Evolutionary conservation across 2,888 invertebrate species (phyloP).

Genomic region (Cataglyphis livida): DNA sequence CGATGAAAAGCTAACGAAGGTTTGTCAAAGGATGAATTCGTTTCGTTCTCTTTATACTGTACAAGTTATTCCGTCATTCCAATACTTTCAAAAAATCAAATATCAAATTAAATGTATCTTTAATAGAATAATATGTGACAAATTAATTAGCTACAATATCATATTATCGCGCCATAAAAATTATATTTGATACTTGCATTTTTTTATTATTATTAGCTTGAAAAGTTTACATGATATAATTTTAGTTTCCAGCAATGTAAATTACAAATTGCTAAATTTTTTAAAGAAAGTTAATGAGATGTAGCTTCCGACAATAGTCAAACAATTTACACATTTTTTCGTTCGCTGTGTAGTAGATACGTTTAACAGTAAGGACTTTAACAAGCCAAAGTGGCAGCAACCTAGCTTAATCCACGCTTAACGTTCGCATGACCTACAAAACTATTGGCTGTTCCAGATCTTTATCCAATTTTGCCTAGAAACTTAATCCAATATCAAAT

Average conservation of each 20-base stretch:
- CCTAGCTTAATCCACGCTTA: constrained; percentile 60
- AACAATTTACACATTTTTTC: constrained; percentile 49
- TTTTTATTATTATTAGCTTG: not conserved
- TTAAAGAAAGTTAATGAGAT: not conserved
- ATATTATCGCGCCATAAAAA: not conserved
- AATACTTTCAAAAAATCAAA: constrained; percentile 44
- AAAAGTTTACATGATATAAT: not conserved
- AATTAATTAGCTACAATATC: constrained; percentile 10
- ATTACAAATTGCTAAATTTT: not conserved
- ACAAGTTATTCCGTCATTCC: constrained; percentile 60
- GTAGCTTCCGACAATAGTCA: constrained; percentile 42
- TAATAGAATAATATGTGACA: constrained; percentile 30
- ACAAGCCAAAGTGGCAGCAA: constrained; percentile 57
- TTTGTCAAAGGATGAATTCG: constrained; percentile 67
- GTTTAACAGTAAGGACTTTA: constrained; percentile 56
- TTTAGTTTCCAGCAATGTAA: not conserved
- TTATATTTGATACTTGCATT: not conserved
- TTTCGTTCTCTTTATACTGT: constrained; percentile 47
- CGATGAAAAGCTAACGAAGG: constrained; percentile 74
- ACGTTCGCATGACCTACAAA: constrained; percentile 50
- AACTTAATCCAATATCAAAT: constrained; percentile 42
- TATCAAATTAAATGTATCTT: constrained; percentile 27
- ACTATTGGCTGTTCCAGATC: constrained; percentile 34
- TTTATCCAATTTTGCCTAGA: constrained; percentile 47
- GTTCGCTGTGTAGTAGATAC: constrained; percentile 40